Evolutionary conservation across 2,797 vertebrate species (phyloP).

Genomic region (Micropoecilia bifurca): DNA sequence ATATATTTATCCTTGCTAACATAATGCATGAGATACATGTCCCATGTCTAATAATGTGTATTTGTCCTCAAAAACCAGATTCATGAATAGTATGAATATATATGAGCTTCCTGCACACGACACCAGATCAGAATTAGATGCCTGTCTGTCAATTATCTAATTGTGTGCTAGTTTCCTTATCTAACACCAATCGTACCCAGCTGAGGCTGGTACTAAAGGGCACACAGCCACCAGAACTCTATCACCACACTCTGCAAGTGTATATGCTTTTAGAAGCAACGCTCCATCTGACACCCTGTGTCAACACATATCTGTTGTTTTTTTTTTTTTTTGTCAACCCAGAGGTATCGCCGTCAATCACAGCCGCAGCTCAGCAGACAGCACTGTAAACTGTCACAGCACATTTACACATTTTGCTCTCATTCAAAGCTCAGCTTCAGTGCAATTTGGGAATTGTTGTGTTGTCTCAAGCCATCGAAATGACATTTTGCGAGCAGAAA

Average conservation of each 20-base stretch:
- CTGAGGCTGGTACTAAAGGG: slow-evolving; percentile 42
- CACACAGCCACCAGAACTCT: slow-evolving; percentile 24
- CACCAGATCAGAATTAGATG: slow-evolving; percentile 1
- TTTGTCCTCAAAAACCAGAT: neutral
- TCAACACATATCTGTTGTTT: slow-evolving; percentile 63
- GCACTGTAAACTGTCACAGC: slow-evolving; percentile 58
- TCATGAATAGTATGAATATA: neutral
- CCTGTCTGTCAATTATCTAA: slow-evolving; percentile 3
- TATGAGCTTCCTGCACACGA: neutral
- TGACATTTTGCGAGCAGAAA: slow-evolving; percentile 62
- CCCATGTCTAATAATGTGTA: neutral
- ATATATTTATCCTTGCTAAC: neutral
- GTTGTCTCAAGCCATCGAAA: slow-evolving; percentile 50
- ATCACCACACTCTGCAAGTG: slow-evolving; percentile 32
- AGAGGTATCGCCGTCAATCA: slow-evolving; percentile 47
- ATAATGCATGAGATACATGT: neutral
- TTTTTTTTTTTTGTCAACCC: slow-evolving; percentile 39
- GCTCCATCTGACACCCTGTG: slow-evolving; percentile 49
- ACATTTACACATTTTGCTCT: slow-evolving; percentile 56
- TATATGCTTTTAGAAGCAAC: slow-evolving; percentile 32
- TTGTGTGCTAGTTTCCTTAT: slow-evolving; percentile 5
- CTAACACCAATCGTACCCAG: slow-evolving; percentile 31
- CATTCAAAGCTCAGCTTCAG: slow-evolving; percentile 56
- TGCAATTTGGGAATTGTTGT: slow-evolving; percentile 55
- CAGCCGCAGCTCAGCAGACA: slow-evolving; percentile 42